These are phyloP conservation scores for Phymorhynchus buccinoides DNA, from an alignment of 1,140 invertebrate species.

Conservation along the genomic window DNA sequence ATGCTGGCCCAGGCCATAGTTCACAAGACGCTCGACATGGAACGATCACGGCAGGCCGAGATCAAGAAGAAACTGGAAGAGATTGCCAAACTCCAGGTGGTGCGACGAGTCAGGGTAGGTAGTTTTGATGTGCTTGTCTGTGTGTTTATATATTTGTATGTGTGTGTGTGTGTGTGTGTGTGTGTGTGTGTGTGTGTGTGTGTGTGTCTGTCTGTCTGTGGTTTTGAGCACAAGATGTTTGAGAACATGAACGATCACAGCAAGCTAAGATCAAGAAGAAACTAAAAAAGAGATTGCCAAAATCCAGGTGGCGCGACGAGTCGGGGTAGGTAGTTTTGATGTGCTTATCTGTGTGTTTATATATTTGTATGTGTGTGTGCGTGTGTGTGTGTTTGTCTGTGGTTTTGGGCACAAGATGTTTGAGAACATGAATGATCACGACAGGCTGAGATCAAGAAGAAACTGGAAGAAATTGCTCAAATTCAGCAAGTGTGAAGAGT, in stretches of 20 bases:
- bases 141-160: not conserved
- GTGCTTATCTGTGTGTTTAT: not conserved
- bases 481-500: slow-evolving; percentile 71
- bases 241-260: slow-evolving; percentile 59
- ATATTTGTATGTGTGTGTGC: no score
- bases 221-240: not conserved
- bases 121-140: slow-evolving; percentile 17
- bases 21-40: slow-evolving; percentile 71
- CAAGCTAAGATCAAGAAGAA: slow-evolving; percentile 69
- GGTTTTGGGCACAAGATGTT: not conserved
- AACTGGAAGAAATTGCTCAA: slow-evolving; percentile 72
- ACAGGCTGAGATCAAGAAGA: slow-evolving; percentile 68
- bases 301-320: slow-evolving; percentile 69
- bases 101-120: slow-evolving; percentile 70
- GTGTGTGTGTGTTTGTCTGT: not conserved
- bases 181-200: no score
- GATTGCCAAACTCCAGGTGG: slow-evolving; percentile 72
- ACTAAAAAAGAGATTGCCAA: slow-evolving; percentile 72
- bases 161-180: no score
- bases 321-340: slow-evolving; percentile 67
- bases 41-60: slow-evolving; percentile 67
- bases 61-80: slow-evolving; percentile 71
- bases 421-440: slow-evolving; percentile 59
- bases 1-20: slow-evolving; percentile 72
- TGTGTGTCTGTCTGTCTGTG: not conserved